Base-by-base conservation (phyloP, 2,888 invertebrate species). In the Xylocampa areola region DNA sequence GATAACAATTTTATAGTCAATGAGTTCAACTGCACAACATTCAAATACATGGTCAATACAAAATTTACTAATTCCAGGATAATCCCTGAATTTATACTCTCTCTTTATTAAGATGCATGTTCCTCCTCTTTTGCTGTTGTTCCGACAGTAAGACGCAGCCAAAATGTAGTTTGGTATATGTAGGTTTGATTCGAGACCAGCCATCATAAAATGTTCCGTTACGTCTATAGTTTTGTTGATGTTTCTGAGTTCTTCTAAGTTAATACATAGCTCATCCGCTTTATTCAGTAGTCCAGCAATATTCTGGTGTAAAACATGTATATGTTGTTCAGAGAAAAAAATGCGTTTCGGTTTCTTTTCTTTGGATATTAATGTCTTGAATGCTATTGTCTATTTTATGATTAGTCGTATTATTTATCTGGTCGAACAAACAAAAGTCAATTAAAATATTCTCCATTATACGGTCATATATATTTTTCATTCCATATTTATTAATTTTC, bases 241-340 rank as follows among this genome's bases (percentile, higher is more conserved):
- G 27, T 27, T 8, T 4, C 10, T 27, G 27, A 27, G 27, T 27
- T 27, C 27, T 27, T 27, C 27, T 8, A 27, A 27, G 10, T 27
- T 27, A 8, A 27, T 27, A 27, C 27, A 27, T 27, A 27, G 10
- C 10, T 8, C 10, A 8, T 27, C 27, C 10, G 27, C 5, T 27
- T 27, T 27, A 27, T 8, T 27, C 5, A 8, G 6, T 27, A 8
- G 10, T 27, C 6, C 8, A n/a, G n/a, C n/a, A n/a, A n/a, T n/a
- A n/a, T n/a, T n/a, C n/a, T n/a, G n/a, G n/a, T n/a, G n/a, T n/a
- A 27, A 27, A 27, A 27, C 27, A 27, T 27, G 27, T 27, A 27
- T 27, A 27, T 8, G 10, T 27, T 27, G 4, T 8, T 27, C 27
- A 27, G 27, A 27, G 27, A 27, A 27, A 27, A 27, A 27, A 27